Percentiles rank a stretch among this genome's conserved stretches.
phyloP scores from a whole-genome alignment of 2,888 invertebrate species.

The Chironomus tentans region DNA sequence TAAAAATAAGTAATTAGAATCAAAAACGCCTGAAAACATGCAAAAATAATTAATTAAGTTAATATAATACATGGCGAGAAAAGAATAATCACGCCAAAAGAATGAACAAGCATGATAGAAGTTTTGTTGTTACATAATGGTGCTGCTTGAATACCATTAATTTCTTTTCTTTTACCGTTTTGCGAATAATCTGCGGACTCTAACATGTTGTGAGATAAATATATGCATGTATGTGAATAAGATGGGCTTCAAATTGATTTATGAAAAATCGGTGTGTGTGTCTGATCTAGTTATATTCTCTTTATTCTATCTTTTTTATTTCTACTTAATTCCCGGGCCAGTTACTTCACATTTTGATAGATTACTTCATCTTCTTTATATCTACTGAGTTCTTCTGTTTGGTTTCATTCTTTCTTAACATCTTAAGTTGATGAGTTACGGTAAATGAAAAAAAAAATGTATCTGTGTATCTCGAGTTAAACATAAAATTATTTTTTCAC shows the following conservation, averaged over 20 bases:
- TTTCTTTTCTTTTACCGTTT: not conserved
- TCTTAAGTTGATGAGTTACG: not conserved
- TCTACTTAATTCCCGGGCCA: constrained; percentile 1
- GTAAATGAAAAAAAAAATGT: not conserved
- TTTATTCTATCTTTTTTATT: not conserved
- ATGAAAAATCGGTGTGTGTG: constrained; percentile 4
- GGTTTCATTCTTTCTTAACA: not conserved
- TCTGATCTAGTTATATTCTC: not conserved
- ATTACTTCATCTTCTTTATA: not conserved
- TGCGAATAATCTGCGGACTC: not conserved
- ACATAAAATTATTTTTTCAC: too few relatives aligned
- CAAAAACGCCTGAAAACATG: too few relatives aligned
- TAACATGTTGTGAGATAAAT: not conserved
- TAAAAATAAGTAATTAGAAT: too few relatives aligned
- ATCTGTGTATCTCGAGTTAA: not conserved
- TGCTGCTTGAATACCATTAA: not conserved
- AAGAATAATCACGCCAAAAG: not conserved
- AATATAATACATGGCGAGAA: too few relatives aligned
- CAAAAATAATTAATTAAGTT: too few relatives aligned
- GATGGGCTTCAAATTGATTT: not conserved
- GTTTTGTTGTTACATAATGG: not conserved
- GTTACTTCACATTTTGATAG: constrained; percentile 4
- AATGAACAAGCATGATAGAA: not conserved
- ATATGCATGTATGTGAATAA: not conserved
- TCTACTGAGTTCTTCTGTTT: not conserved